Conservation (phyloP, 2,797 vertebrate species). For the Anabas testudineus region DNA sequence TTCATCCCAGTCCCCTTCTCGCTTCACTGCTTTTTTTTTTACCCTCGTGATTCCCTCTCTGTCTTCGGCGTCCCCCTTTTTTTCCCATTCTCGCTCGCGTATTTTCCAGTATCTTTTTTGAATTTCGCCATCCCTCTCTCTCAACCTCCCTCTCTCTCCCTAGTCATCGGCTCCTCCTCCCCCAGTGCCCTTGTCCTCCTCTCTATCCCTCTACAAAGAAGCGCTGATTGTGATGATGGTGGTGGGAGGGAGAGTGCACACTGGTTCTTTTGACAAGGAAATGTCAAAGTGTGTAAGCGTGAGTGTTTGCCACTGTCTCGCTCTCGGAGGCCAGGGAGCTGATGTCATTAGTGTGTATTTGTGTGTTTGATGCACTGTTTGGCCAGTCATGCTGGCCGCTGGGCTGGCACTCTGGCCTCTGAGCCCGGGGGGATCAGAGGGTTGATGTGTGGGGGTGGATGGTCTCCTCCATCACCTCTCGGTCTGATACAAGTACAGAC, state of each 20-base stretch:
- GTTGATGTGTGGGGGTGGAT: constrained; percentile 71
- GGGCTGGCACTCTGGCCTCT: constrained; percentile 58
- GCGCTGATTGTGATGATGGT: constrained; percentile 82
- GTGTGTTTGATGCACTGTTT: constrained; percentile 72
- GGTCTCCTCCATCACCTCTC: constrained; percentile 62
- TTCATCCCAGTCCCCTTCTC: constrained; percentile 69
- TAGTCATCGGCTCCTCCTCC: constrained; percentile 54
- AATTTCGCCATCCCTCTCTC: constrained; percentile 64
- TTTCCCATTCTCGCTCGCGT: constrained; percentile 32
- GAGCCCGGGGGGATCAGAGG: constrained; percentile 65
- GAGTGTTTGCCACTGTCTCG: constrained; percentile 66
- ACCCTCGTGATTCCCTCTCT: constrained; percentile 60
- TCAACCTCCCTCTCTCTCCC: constrained; percentile 57
- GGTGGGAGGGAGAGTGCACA: constrained; percentile 80
- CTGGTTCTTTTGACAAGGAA: constrained; percentile 84
- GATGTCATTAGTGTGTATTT: constrained; percentile 77
- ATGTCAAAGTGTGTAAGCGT: constrained; percentile 81
- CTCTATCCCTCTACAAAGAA: constrained; percentile 79
- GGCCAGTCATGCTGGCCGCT: constrained; percentile 69
- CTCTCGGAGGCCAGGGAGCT: constrained; percentile 71
- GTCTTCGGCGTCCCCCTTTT: constrained; percentile 39
- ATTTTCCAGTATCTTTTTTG: constrained; percentile 66
- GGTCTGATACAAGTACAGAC: constrained; percentile 54
- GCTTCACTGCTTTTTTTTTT: constrained; percentile 64
- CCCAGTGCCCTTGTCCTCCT: constrained; percentile 69